Base-by-base conservation (phyloP, 2,113 vertebrate species). In the Alexandromys fortis region DNA sequence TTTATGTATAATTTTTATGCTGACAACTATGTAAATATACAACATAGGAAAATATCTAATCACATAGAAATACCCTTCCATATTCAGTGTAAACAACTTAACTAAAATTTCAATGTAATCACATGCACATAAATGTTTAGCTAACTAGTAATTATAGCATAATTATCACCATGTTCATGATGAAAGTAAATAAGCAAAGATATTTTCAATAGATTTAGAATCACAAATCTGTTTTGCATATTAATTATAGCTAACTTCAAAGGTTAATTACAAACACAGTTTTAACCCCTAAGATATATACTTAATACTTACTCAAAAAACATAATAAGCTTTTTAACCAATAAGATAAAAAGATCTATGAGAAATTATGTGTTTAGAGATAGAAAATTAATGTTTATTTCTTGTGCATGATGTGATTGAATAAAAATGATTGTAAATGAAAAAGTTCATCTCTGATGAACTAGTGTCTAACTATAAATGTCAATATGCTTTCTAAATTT, bases 61-160 rank as follows among this genome's bases (percentile, higher is more conserved):
- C 97, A 19, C 47, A 92, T 91, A 96, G 76, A 92, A 98, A 95
- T 95, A 89, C 42, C 14, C 79, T 77, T 96, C 89, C 73, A 63
- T 82, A 96, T 96, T 97, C 88, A 72, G 7, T 95, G 45, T 95
- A 97, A 97, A 86, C 76, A 95, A 96, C 76, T 96, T 96, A 97
- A 70, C 49, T 97, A 98, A 98, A 98, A 97, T 97, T 97, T 70
- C 38, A 96, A 63, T 92, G 89, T 96, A 97, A 98, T 98, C 92
- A 89, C 42, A 95, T 90, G 58, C 81, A 97, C 47, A 96, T 96
- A 97, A 97, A 96, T 97, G 86, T 96, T 98, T 95, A 76, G 88
- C 96, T 97, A 96, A 95, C 86, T 92, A 96, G 91, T 16, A 97
- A 97, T 98, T 98, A 96, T 47, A 82, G 10, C 0, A 24, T 92